phyloP scores from a whole-genome alignment of 2,113 vertebrate species.

The Ochotona curzoniae region DNA sequence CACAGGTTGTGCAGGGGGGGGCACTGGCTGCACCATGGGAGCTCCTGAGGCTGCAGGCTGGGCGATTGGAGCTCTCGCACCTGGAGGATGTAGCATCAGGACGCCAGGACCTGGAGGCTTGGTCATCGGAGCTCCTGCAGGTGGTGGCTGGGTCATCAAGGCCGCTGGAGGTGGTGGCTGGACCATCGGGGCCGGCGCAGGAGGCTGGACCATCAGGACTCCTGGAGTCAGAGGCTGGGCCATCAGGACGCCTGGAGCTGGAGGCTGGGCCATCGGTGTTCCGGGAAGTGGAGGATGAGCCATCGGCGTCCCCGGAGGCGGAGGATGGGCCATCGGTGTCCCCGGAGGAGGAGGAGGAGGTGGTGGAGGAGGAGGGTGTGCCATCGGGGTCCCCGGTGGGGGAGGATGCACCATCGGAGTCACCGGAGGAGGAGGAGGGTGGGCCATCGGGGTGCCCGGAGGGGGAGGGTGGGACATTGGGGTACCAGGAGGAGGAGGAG shows the following conservation, averaged over 20 bases:
- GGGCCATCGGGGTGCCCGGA: constrained; percentile 43
- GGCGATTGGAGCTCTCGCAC: constrained; percentile 26
- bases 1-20: constrained; percentile 60
- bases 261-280: constrained; percentile 63
- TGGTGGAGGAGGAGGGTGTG: neutral
- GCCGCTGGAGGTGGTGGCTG: constrained; percentile 54
- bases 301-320: constrained; percentile 58
- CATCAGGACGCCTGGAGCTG: constrained; percentile 72
- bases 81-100: constrained; percentile 73
- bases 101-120: constrained; percentile 65
- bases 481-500: constrained; percentile 44
- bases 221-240: constrained; percentile 61
- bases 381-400: constrained; percentile 59
- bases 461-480: constrained; percentile 29
- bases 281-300: constrained; percentile 56
- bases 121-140: constrained; percentile 41
- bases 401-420: constrained; percentile 62
- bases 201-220: constrained; percentile 73
- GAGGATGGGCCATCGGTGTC: constrained; percentile 31
- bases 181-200: constrained; percentile 34
- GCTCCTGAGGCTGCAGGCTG: constrained; percentile 60
- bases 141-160: constrained; percentile 65
- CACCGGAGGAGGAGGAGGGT: constrained; percentile 49
- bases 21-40: constrained; percentile 30
- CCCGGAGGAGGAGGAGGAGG: neutral